phyloP scores from a whole-genome alignment of 2,888 invertebrate species.

The Himalopsyche kuldschensis region DNA sequence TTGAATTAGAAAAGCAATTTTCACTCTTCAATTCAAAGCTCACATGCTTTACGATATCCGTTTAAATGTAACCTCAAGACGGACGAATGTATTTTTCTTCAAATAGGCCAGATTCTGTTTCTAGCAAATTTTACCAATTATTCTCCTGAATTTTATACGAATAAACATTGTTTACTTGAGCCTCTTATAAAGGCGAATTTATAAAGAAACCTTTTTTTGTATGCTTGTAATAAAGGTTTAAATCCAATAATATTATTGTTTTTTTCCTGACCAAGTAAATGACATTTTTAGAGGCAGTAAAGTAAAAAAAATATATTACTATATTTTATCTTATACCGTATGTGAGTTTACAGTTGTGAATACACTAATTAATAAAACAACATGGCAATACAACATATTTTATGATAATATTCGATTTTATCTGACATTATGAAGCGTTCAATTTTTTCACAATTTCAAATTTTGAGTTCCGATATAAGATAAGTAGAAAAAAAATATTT shows the following conservation, averaged over 20 bases:
- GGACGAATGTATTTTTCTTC: slow-evolving; percentile 32
- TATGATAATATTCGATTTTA: too few species aligned
- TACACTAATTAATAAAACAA: too few species aligned
- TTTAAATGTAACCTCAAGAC: neutral
- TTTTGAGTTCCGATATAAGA: too few species aligned
- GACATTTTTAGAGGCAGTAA: too few species aligned
- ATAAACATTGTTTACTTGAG: neutral
- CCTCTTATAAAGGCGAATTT: neutral
- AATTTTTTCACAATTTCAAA: too few species aligned
- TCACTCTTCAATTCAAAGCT: neutral
- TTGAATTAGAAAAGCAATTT: neutral
- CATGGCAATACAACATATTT: too few species aligned
- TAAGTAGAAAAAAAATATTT: too few species aligned
- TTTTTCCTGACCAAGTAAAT: too few species aligned
- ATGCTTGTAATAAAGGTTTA: neutral
- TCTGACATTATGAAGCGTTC: too few species aligned
- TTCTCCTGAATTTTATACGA: neutral
- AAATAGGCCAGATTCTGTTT: slow-evolving; percentile 11
- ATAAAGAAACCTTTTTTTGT: neutral
- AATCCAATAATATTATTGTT: neutral
- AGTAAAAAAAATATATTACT: too few species aligned
- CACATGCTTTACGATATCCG: neutral
- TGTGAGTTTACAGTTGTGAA: too few species aligned
- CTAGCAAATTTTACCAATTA: slow-evolving; percentile 23
- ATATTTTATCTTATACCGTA: too few species aligned